phyloP scores from a whole-genome alignment of 1,140 invertebrate species.

The Zeugodacus cucurbitae region DNA sequence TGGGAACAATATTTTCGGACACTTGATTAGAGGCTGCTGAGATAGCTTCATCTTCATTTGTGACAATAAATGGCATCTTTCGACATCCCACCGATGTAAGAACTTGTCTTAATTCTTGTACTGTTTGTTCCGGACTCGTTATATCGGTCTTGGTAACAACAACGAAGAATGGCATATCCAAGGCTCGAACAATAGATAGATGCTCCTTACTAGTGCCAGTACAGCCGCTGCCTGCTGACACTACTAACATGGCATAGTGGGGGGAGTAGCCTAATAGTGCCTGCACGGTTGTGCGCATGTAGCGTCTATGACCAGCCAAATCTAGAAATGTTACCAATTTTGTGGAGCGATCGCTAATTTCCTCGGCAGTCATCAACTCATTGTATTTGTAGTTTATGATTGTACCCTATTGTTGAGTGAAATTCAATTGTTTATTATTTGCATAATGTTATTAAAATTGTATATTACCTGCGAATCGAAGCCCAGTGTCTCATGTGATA shows the following conservation, averaged over 20 bases:
- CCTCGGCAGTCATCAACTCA: constrained; percentile 90
- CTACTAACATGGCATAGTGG: constrained; percentile 94
- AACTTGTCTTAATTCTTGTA: constrained; percentile 73
- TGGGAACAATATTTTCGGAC: constrained; percentile 79
- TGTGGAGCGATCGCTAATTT: constrained; percentile 90
- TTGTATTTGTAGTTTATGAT: constrained; percentile 88
- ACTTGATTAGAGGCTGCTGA: constrained; percentile 74
- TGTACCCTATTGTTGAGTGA: constrained; percentile 67
- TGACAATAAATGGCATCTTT: constrained; percentile 76
- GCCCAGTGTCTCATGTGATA: constrained; percentile 96
- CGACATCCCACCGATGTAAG: constrained; percentile 74
- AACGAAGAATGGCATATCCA: constrained; percentile 90
- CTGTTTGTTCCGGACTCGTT: constrained; percentile 71
- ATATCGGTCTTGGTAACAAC: constrained; percentile 92
- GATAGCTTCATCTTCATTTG: constrained; percentile 78
- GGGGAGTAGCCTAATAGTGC: constrained; percentile 94
- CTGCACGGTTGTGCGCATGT: constrained; percentile 94
- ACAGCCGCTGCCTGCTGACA: constrained; percentile 72
- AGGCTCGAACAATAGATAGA: constrained; percentile 81
- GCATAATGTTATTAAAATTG: constrained; percentile 42
- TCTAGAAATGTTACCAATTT: constrained; percentile 97
- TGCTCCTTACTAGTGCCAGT: constrained; percentile 84
- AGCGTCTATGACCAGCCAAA: constrained; percentile 96
- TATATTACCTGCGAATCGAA: constrained; percentile 77
- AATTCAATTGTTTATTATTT: not conserved